Evolutionary conservation across 2,797 vertebrate genomes (phyloP), one percentile per base, ranked within the genome.

Genomic region (Enteromius viviparus): DNA sequence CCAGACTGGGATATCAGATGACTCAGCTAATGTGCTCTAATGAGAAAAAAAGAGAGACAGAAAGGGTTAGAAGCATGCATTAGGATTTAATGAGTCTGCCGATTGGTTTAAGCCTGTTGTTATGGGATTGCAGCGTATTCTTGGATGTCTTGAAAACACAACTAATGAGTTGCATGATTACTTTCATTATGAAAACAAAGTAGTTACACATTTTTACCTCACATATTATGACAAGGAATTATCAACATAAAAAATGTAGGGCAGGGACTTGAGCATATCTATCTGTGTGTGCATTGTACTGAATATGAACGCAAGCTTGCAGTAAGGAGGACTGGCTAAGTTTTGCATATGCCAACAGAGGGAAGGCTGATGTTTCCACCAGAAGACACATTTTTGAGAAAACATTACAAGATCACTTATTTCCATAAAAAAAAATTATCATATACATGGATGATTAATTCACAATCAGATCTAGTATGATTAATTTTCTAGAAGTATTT

Each of bases 1-100:
- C 97, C 97, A 99, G 84, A 99, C 89, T 0, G 95, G 93, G 42
- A 72, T 83, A 42, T 97, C 93, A 0, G 94, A 95, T 2, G 90
- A 3, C 19, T 95, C 92, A 0, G 94, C 92, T 88, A 98, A 89
- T 26, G 85, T 42, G 0, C 17, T 87, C 94, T 95, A 84, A n/a
- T 58, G 11, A 87, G 7, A 42, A 81, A 60, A 21, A 81, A 15
- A 12, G 12, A 17, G 21, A 81, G 62, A 78, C 29, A 21, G 8
- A 72, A 53, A 68, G 29, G 26, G 29, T 68, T 51, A 78, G 29
- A 37, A 10, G 58, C 60, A 68, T 40, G n/a, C 47, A 51, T 70
- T 76, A 55, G 29, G 29, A 37, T 75, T 71, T 71, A 71, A 45
- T 9, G 8, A 75, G 42, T 23, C n/a, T 23, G n/a, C 40, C 1